A percentile compares a stretch with the other conserved stretches of the same genome.
Evolutionary conservation across 1,140 invertebrate genomes (phyloP).

Genomic region (Brachionus angularis): DNA sequence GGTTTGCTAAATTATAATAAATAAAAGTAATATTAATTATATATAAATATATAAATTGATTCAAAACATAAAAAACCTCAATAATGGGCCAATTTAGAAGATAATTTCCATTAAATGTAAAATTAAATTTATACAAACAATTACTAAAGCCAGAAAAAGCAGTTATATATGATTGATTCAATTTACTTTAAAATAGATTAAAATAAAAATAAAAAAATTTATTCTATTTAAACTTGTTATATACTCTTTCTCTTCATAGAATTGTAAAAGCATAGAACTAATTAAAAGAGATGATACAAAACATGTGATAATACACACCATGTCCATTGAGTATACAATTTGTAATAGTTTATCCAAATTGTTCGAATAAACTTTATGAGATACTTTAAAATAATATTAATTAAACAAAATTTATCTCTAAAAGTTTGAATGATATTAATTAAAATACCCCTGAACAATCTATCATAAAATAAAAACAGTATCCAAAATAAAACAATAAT

Average conservation of each 20-base stretch:
- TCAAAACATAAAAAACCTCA: neutral
- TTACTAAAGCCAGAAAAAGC: neutral
- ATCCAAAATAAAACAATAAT: neutral
- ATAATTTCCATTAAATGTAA: constrained; percentile 19
- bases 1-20: neutral
- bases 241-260: constrained; percentile 11
- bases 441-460: neutral
- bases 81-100: constrained; percentile 11
- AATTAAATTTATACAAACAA: neutral
- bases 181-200: neutral
- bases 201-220: neutral
- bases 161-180: neutral
- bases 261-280: neutral
- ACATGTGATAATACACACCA: neutral
- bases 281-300: neutral
- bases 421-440: too few species aligned
- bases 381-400: neutral
- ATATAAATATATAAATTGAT: too few species aligned
- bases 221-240: neutral
- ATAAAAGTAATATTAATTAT: neutral
- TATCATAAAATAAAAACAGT: neutral
- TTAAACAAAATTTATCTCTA: neutral
- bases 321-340: constrained; percentile 21
- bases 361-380: constrained; percentile 7
- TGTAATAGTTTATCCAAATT: constrained; percentile 21